phyloP scores from a whole-genome alignment of 2,113 vertebrate species.

The Promerops cafer region DNA sequence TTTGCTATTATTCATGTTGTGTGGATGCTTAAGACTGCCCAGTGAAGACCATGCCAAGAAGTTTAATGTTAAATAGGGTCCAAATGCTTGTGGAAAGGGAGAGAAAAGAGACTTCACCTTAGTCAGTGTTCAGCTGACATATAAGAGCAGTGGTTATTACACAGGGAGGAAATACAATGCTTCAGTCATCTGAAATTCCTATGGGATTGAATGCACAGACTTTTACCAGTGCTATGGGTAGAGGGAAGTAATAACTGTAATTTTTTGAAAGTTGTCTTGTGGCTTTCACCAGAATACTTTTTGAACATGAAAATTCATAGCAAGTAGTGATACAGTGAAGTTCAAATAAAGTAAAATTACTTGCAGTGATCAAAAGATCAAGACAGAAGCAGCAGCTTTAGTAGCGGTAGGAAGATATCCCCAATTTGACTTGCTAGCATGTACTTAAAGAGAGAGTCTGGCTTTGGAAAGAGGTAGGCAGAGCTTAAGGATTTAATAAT shows the following conservation, averaged over 20 bases:
- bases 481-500: background rate
- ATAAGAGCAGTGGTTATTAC: background rate
- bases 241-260: background rate
- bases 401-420: background rate
- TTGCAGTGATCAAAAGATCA: background rate
- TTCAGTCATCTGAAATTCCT: conserved; percentile 29
- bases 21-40: background rate
- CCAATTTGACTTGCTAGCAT: background rate
- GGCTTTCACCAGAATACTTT: background rate
- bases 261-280: background rate
- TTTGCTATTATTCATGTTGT: background rate
- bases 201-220: background rate
- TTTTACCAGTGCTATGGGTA: background rate
- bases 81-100: background rate
- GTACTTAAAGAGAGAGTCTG: background rate
- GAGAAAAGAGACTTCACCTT: background rate
- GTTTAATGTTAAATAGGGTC: background rate
- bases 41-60: background rate
- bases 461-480: background rate
- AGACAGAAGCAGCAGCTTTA: background rate
- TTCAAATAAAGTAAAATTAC: background rate
- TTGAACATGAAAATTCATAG: background rate
- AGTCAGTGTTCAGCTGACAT: background rate
- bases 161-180: background rate
- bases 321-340: background rate